Conservation (phyloP, 2,113 vertebrate species). For the Fregetta grallaria region DNA sequence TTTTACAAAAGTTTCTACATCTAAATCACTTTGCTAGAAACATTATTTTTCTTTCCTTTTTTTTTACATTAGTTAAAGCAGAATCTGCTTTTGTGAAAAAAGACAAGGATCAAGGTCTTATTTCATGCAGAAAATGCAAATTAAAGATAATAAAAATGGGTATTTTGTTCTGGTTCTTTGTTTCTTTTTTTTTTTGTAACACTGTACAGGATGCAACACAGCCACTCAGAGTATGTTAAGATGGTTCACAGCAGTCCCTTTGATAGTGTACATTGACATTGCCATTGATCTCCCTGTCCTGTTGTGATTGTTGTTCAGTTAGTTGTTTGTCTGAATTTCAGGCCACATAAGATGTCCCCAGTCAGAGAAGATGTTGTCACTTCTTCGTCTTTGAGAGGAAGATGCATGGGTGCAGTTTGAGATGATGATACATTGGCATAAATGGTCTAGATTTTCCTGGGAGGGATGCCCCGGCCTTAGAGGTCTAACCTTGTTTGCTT, state of each 20-base stretch:
- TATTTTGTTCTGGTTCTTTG: background rate
- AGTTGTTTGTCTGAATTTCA: background rate
- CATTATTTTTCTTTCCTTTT: conserved; percentile 57
- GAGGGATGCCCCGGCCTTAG: background rate
- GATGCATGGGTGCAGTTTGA: background rate
- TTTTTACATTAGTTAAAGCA: conserved; percentile 63
- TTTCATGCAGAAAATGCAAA: conserved; percentile 71
- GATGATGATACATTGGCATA: background rate
- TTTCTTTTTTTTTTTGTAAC: background rate
- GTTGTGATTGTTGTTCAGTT: background rate
- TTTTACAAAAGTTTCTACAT: conserved; percentile 70
- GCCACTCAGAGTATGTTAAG: background rate
- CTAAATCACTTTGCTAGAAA: conserved; percentile 70
- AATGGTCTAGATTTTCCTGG: background rate
- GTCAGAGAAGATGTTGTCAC: background rate
- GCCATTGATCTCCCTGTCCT: background rate
- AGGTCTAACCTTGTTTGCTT: background rate
- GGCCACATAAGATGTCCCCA: background rate
- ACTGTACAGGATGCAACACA: conserved; percentile 41
- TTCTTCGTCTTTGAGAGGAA: background rate
- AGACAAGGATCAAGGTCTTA: conserved; percentile 63
- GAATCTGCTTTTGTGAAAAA: conserved; percentile 60
- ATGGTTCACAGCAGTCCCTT: conserved; percentile 51
- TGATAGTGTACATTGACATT: background rate
- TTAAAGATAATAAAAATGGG: conserved; percentile 58